Evolutionary conservation across 2,113 vertebrate genomes (phyloP), one percentile per base, ranked within the genome.

Genomic region (Tamias sibiricus): DNA sequence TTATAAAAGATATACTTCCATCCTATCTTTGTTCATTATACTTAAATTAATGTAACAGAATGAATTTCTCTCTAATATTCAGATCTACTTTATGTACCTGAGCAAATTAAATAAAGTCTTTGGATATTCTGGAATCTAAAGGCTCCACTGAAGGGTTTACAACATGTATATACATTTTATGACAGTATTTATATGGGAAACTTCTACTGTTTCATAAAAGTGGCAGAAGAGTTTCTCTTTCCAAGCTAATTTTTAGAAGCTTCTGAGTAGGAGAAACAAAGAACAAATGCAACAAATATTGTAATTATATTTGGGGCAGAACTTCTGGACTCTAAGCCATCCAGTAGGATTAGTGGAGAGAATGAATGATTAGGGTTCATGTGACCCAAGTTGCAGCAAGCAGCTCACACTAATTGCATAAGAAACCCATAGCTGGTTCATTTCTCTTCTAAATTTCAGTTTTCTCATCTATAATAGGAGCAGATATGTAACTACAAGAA

Each of bases 1-100:
- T 90, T 64, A 93, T 66, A 77, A 91, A 62, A 93, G 28, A 90
- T 75, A 62, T 12, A 4, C 1, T 79, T 83, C 94, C 2, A 22
- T 74, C 28, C 1, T 40, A 11, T 75, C 37, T 35, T 81, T 57
- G 26, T 16, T 11, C 2, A 77, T 75, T 83, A 72, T 76, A 81
- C 95, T 92, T 83, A 83, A 94, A 77, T 87, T 13, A 42, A 66
- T 59, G 35, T 72, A 75, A 77, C n/a, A 87, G 16, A 91, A 87
- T 84, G 8, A 62, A 77, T 76, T 95, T 85, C 54, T 92, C 11
- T 75, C 4, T 80, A 26, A 62, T 93, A 76, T 44, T 92, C 44
- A 79, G 20, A 12, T 79, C 16, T 37, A 44, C 3, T 59, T 11
- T 77, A 90, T 71, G 37, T 20, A 90, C 40, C 8, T 71, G 24